Base-by-base conservation (phyloP, 2,113 vertebrate species). In the Phylloscopus whistleri region DNA sequence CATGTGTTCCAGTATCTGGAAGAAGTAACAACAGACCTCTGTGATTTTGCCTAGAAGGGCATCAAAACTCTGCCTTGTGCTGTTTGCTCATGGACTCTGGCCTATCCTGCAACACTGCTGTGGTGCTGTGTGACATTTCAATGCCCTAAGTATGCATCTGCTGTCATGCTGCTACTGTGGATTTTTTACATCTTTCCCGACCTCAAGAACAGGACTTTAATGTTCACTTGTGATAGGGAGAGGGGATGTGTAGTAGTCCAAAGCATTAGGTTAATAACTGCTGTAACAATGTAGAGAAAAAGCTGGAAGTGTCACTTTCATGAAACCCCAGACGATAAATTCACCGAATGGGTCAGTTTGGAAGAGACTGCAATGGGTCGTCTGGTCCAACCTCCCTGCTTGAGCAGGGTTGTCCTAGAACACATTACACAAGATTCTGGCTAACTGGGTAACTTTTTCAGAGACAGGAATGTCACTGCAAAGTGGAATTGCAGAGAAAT, bases 171-270 rank as follows among this genome's bases (percentile, higher is more conserved):
- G 41, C 28, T 72, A 1, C 23, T 69, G 21, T 44, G 39, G 12
- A 9, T 62, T 70, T 63, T 26, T 13, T 14, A 35, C 6, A 28
- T 43, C 37, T 60, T 53, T 44, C 13, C 23, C 37, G 52, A 5
- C 4, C 5, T 3, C 31, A 44, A 30, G 23, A 63, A 37, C 4
- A 64, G 13, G 16, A 35, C 3, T 48, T 89, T 9, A 39, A 48
- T 8, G 4, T 33, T 20, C 4, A 4, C 28, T 82, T 46, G 37
- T 0, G 6, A 23, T 1, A 1, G 11, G 8, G 4, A 3, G 7
- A 60, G 11, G 5, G 27, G 1, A 7, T 7, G 20, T 20, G 18
- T 51, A 15, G 28, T 44, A 59, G n/a, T 49, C 31, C 35, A 74
- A 75, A 56, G 11, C 10, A 16, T 52, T 27, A 7, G 1, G 1